Conservation (phyloP, 2,113 vertebrate genomes). For the Cynopterus brachyotis region DNA sequence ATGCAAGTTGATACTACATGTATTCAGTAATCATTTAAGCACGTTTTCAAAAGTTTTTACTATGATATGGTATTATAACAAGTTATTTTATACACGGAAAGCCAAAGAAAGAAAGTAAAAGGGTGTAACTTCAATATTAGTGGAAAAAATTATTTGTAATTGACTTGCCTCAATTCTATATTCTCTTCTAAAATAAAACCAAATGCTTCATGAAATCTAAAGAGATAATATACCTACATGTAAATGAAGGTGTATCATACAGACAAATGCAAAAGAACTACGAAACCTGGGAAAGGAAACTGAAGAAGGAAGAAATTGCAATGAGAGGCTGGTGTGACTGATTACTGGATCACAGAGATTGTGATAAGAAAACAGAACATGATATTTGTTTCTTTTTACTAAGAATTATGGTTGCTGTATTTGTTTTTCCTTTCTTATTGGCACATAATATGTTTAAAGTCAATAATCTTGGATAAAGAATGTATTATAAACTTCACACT, state of each 20-base stretch:
- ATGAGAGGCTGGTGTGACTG: background rate
- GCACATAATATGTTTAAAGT: background rate
- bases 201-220: background rate
- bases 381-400: background rate
- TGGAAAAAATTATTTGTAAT: background rate
- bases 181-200: background rate
- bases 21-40: background rate
- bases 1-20: background rate
- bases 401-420: background rate
- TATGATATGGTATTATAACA: background rate
- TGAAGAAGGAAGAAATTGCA: background rate
- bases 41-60: background rate
- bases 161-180: background rate
- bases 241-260: background rate
- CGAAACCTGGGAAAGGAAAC: background rate
- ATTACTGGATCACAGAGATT: background rate
- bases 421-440: background rate
- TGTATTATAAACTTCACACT: background rate
- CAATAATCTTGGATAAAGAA: background rate
- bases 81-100: background rate
- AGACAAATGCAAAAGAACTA: background rate
- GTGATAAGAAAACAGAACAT: background rate
- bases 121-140: background rate
- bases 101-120: background rate
- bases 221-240: background rate